Evolutionary conservation across 2,888 invertebrate species (phyloP), one percentile per base, ranked within the genome.

Genomic region (Ennomos fuscantarius): DNA sequence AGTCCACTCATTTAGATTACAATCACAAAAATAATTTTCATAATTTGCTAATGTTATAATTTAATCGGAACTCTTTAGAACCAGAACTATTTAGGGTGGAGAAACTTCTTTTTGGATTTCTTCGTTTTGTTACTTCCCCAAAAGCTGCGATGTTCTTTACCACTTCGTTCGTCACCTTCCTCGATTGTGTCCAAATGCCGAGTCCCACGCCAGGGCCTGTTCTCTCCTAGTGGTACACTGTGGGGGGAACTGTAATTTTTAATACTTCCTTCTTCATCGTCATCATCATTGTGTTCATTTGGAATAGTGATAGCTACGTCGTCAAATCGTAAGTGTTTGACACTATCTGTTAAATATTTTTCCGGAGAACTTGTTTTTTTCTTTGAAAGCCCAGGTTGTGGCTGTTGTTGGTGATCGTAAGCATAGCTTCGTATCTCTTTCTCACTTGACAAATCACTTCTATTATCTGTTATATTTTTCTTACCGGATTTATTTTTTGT

Each of bases 271-370:
- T 62, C 68, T 1, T 32, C 9, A 1, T 52, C 65, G 2, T 62
- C 60, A 11, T 52, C 62, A 11, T 63, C 65, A 10, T 68, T 55
- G 9, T 59, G 68, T 1, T 64, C 66, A 11, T 31, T 45, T 44
- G 78, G 75, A 57, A 84, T 84, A 12, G 70, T 73, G 2, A 68
- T 72, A 8, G 76, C 59, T n/a, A 65, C 69, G 54, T 85, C 82
- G 13, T 84, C 78, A 68, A 90, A 90, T 59, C 87, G 77, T 35
- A 89, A 72, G 39, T 73, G 80, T 55, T 83, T 86, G 44, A 40
- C 56, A 34, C 54, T 42, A 9, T 43, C 45, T 15, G 45, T 62
- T 8, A 54, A 45, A 9, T 50, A 11, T 1, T 52, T 54, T 40
- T n/a, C 12, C 6, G 47, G 46, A 39, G 35, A 3, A 33, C 41